A percentile compares a stretch with the other conserved stretches of the same genome.
Conservation (phyloP, 2,113 vertebrate species). For the Tringa solitaria region DNA sequence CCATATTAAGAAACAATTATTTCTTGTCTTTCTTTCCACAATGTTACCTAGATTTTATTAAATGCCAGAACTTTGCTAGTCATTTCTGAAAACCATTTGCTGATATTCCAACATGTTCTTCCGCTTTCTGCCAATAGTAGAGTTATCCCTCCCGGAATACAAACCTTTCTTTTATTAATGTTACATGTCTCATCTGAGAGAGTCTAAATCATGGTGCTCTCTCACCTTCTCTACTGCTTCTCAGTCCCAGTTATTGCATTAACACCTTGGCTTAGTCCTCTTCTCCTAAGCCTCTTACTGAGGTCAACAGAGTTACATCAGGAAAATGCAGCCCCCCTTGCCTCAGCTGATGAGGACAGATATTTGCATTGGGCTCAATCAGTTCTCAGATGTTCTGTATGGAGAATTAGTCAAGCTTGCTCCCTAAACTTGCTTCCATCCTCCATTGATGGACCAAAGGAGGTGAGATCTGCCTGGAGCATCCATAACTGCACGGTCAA, state of each 20-base stretch:
- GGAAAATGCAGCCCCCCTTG: background rate
- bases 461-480: background rate
- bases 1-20: constrained; percentile 58
- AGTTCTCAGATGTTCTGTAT: background rate
- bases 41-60: background rate
- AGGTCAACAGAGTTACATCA: background rate
- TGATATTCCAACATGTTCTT: background rate
- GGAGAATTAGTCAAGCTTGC: background rate
- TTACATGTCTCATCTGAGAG: background rate
- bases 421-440: background rate
- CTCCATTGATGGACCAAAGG: background rate
- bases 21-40: constrained; percentile 33
- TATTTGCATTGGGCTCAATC: rapidly evolving
- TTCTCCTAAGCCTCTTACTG: background rate
- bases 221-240: background rate
- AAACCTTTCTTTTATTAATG: background rate
- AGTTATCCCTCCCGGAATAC: background rate
- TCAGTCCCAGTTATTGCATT: background rate
- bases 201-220: background rate
- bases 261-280: background rate
- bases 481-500: background rate
- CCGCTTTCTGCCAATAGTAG: background rate
- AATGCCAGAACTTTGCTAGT: background rate
- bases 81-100: background rate
- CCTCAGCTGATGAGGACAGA: background rate